A percentile compares a stretch with the other conserved stretches of the same genome.
Evolutionary conservation across 1,140 invertebrate genomes (phyloP).

Genomic region (Hetaerina americana): DNA sequence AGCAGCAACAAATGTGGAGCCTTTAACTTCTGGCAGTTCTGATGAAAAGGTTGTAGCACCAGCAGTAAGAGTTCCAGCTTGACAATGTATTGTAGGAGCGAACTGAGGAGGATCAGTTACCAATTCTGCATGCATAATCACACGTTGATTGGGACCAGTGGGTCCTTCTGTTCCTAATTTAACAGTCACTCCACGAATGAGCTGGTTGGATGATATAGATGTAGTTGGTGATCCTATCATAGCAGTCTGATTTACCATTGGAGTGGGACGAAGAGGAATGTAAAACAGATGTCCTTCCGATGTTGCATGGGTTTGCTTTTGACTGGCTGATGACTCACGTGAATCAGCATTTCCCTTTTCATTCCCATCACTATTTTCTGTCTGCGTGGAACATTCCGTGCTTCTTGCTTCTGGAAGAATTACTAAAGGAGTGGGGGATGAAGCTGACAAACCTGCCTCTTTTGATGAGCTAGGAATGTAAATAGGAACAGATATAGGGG

Average conservation of each 20-base stretch:
- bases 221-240: constrained; percentile 30
- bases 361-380: constrained; percentile 27
- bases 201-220: constrained; percentile 27
- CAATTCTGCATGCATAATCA: constrained; percentile 50
- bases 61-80: background rate
- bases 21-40: background rate
- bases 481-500: background rate
- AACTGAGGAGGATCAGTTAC: constrained; percentile 42
- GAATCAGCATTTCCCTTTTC: constrained; percentile 31
- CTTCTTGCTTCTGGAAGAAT: constrained; percentile 7
- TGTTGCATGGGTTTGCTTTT: background rate
- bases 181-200: constrained; percentile 51
- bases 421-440: background rate
- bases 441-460: background rate
- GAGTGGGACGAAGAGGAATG: constrained; percentile 41
- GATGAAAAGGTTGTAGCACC: background rate
- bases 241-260: constrained; percentile 23
- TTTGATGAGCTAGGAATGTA: background rate
- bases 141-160: constrained; percentile 43
- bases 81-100: background rate
- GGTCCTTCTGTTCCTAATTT: constrained; percentile 49
- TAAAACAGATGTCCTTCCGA: constrained; percentile 48
- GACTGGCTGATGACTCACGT: background rate
- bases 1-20: background rate
- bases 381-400: constrained; percentile 37